Evolutionary conservation across 2,797 vertebrate genomes (phyloP).

Genomic region (Melanotaenia boesemani): DNA sequence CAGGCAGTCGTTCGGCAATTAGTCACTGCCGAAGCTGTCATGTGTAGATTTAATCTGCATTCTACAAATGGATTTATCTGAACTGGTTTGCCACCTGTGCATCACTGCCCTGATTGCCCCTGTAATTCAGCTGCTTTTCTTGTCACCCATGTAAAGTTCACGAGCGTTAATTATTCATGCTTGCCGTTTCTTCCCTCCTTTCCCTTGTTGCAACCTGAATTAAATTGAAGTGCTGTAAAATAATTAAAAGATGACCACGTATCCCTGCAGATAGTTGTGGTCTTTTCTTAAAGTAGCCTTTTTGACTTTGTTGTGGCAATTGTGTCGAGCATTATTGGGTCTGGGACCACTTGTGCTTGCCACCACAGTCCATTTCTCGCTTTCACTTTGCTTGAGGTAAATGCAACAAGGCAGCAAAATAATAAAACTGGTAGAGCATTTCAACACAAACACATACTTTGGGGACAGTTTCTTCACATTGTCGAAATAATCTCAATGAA

Average conservation of each 20-base stretch:
- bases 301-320: conserved; percentile 53
- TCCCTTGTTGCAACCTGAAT: conserved; percentile 17
- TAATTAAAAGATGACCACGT: conserved; percentile 55
- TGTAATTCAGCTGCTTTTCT: conserved; percentile 46
- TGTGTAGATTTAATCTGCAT: conserved; percentile 49
- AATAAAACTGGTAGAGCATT: conserved; percentile 68
- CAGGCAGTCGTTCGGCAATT: conserved; percentile 57
- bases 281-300: conserved; percentile 47
- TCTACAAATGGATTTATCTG: conserved; percentile 34
- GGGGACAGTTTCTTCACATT: conserved; percentile 51
- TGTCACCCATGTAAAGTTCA: conserved; percentile 68
- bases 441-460: conserved; percentile 47
- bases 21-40: conserved; percentile 38
- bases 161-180: conserved; percentile 70
- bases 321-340: conserved; percentile 59
- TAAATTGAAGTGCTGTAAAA: conserved; percentile 45
- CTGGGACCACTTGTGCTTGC: conserved; percentile 38
- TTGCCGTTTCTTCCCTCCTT: conserved; percentile 20
- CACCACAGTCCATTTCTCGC: conserved; percentile 48
- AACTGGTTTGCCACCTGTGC: conserved; percentile 42
- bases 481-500: conserved; percentile 44
- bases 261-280: conserved; percentile 14
- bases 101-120: conserved; percentile 10
- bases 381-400: conserved; percentile 65
- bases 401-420: conserved; percentile 71